phyloP scores from a whole-genome alignment of 23 tunicate genomes.

The Styela clava region DNA sequence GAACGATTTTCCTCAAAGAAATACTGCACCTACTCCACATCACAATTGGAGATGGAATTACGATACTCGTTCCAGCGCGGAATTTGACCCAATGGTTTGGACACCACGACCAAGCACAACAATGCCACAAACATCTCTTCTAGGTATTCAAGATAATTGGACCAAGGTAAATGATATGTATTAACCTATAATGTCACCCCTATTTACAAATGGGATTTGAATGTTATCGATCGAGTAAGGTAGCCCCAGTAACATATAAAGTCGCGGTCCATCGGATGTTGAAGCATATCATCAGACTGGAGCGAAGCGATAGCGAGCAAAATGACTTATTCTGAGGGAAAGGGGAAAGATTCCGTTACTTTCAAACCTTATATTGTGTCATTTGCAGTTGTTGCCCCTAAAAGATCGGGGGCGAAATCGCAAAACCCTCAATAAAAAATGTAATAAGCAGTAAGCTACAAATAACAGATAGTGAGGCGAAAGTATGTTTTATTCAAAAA shows the following conservation, averaged over 20 bases:
- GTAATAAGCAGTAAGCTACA: no score
- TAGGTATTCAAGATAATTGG: slow-evolving; percentile 71
- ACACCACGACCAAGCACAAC: slow-evolving; percentile 48
- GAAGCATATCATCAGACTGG: no score
- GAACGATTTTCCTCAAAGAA: slow-evolving; percentile 31
- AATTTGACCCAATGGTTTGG: slow-evolving; percentile 70
- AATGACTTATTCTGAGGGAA: no score
- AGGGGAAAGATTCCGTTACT: no score
- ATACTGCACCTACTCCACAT: slow-evolving; percentile 32
- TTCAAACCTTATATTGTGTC: no score
- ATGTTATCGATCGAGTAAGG: background rate
- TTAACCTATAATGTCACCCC: background rate
- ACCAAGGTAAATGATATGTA: slow-evolving; percentile 43
- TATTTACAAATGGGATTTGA: background rate
- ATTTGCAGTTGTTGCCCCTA: no score
- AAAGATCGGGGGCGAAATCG: no score
- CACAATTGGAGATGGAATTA: slow-evolving; percentile 74
- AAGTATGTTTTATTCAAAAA: no score
- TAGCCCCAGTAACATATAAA: background rate
- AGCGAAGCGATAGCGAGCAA: no score
- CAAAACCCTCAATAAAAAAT: no score
- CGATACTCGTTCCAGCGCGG: slow-evolving; percentile 48
- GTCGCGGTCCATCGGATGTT: background rate
- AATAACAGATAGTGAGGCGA: no score
- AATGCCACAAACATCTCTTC: slow-evolving; percentile 50